Evolutionary conservation across 1,140 invertebrate species (phyloP).

Genomic region (Euglossa dilemma): DNA sequence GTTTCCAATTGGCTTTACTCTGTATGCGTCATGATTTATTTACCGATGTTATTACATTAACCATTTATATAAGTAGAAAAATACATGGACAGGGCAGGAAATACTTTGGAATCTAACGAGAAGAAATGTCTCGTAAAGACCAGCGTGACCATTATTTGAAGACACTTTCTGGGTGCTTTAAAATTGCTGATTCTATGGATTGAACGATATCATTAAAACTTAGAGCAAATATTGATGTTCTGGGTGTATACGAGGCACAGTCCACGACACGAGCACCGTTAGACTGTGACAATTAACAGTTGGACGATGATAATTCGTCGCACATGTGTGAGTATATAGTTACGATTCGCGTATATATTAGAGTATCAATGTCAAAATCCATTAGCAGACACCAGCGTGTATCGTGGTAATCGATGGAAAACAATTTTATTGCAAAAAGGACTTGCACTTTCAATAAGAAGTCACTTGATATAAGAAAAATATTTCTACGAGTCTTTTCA

Average conservation of each 20-base stretch:
- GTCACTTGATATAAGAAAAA: not conserved
- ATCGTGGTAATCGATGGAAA: not conserved
- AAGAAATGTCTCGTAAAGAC: not conserved
- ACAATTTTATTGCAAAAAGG: not conserved
- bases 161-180: not conserved
- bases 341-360: not conserved
- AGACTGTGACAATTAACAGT: conserved; percentile 18
- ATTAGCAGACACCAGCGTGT: not conserved
- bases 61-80: not conserved
- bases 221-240: conserved; percentile 10
- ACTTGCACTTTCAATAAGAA: not conserved
- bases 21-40: not conserved
- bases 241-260: not conserved
- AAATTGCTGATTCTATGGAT: not conserved
- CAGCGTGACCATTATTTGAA: not conserved
- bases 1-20: not conserved
- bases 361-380: not conserved
- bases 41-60: not conserved
- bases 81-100: not conserved
- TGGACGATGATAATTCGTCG: conserved; percentile 8
- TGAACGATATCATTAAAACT: not conserved
- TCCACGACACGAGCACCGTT: not conserved
- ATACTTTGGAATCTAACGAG: not conserved
- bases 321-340: not conserved
- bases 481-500: not conserved